A percentile compares a stretch with the other conserved stretches of the same genome.
Evolutionary conservation across 1,140 invertebrate species (phyloP).

Genomic region (Diabrotica virgifera): DNA sequence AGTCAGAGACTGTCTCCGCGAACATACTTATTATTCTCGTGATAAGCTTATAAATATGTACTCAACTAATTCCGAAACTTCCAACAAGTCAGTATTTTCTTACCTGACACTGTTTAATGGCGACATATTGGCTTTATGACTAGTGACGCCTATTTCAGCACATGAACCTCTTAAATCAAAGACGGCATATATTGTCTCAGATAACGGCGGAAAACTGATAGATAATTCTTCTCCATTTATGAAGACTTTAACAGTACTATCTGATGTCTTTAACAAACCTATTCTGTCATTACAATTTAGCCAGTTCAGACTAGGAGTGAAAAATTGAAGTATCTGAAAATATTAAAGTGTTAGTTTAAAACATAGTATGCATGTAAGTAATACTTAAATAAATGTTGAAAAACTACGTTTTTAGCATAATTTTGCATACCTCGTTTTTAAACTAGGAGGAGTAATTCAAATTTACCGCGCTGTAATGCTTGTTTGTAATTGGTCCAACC

Average conservation of each 20-base stretch:
- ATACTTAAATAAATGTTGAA: too few relatives aligned
- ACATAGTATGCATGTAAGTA: too few relatives aligned
- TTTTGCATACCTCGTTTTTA: too few relatives aligned
- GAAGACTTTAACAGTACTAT: constrained; percentile 55
- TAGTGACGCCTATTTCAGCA: constrained; percentile 40
- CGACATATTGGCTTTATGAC: constrained; percentile 52
- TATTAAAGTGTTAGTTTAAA: too few relatives aligned
- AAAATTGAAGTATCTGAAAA: constrained; percentile 55
- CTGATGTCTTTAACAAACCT: constrained; percentile 61
- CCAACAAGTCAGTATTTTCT: background rate
- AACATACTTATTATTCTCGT: too few relatives aligned
- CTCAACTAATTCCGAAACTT: too few relatives aligned
- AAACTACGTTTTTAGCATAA: too few relatives aligned
- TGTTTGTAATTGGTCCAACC: too few relatives aligned
- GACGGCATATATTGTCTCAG: constrained; percentile 39
- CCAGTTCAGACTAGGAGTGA: constrained; percentile 75
- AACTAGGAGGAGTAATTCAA: too few relatives aligned
- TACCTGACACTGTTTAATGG: constrained; percentile 53
- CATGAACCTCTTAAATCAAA: constrained; percentile 43
- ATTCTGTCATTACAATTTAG: constrained; percentile 71
- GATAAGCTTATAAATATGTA: too few relatives aligned
- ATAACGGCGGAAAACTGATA: constrained; percentile 39
- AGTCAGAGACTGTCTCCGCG: too few relatives aligned
- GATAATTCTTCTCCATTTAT: constrained; percentile 81
- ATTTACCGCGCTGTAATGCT: too few relatives aligned